Conservation (phyloP, 2,888 invertebrate genomes). For the Tetranychus truncatus region DNA sequence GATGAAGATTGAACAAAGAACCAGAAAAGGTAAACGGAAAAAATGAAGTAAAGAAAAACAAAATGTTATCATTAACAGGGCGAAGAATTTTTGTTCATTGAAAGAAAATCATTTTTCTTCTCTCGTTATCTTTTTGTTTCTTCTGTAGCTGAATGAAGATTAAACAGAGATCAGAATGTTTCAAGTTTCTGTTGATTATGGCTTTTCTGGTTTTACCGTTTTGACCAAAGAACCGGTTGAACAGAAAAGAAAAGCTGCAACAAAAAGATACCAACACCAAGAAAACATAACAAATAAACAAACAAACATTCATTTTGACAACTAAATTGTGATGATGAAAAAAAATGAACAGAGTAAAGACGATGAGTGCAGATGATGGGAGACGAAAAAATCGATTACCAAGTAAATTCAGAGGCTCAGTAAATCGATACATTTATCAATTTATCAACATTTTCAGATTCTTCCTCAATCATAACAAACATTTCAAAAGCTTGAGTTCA, state of each 20-base stretch:
- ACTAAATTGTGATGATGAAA: neutral
- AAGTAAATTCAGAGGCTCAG: neutral
- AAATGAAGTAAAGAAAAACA: neutral
- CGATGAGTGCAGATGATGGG: neutral
- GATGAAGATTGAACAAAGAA: too few relatives aligned
- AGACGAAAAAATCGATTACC: neutral
- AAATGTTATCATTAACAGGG: neutral
- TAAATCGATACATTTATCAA: slow-evolving; percentile 1
- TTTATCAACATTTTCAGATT: neutral
- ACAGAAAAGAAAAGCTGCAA: too few relatives aligned
- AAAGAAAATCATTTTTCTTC: neutral
- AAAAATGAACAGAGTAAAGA: neutral
- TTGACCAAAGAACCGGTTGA: neutral
- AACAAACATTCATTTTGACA: neutral
- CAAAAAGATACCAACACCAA: too few relatives aligned
- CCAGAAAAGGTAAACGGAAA: too few relatives aligned
- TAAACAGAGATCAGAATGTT: neutral
- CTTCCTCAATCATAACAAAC: neutral
- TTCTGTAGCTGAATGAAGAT: neutral
- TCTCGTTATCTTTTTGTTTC: neutral
- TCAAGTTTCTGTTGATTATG: neutral
- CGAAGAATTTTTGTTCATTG: neutral
- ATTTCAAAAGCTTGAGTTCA: neutral
- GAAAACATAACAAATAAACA: neutral
- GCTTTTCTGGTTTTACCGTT: neutral